A percentile compares a stretch with the other conserved stretches of the same genome.
Conservation (phyloP, 2,888 invertebrate species). For the Aelia acuminata region DNA sequence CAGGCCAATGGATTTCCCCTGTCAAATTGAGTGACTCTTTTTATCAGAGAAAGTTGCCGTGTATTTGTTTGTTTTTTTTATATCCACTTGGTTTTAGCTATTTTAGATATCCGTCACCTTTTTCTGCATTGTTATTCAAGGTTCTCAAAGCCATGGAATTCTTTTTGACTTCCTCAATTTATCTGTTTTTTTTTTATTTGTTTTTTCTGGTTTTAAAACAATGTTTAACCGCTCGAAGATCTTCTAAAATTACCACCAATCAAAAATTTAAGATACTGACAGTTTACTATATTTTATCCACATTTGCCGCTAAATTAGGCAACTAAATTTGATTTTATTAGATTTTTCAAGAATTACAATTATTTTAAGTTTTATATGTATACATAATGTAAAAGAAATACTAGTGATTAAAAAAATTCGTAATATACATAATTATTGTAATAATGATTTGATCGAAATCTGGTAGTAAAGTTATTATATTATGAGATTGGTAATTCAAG, state of each 20-base stretch:
- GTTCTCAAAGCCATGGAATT: not conserved
- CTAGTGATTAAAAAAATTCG: too few species aligned
- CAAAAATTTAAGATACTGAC: not conserved
- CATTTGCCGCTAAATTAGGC: too few species aligned
- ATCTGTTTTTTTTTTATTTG: not conserved
- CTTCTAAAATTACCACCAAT: not conserved
- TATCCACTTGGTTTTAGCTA: not conserved
- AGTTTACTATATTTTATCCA: too few species aligned
- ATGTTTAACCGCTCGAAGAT: not conserved
- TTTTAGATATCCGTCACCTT: not conserved
- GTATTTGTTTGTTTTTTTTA: not conserved
- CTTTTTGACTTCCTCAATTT: not conserved
- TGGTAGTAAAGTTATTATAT: too few species aligned
- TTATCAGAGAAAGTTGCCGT: not conserved
- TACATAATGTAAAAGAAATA: too few species aligned
- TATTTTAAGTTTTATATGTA: too few species aligned
- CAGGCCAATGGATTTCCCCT: not conserved
- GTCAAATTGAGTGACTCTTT: not conserved
- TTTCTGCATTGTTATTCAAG: constrained; percentile 21
- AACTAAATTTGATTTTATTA: too few species aligned
- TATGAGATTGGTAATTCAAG: too few species aligned
- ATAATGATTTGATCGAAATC: too few species aligned
- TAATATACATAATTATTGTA: too few species aligned
- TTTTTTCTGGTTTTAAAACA: not conserved
- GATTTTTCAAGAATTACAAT: too few species aligned